These are phyloP conservation scores for Cerastis rubricosa DNA, from an alignment of 2,888 invertebrate species.

Conservation along the genomic window DNA sequence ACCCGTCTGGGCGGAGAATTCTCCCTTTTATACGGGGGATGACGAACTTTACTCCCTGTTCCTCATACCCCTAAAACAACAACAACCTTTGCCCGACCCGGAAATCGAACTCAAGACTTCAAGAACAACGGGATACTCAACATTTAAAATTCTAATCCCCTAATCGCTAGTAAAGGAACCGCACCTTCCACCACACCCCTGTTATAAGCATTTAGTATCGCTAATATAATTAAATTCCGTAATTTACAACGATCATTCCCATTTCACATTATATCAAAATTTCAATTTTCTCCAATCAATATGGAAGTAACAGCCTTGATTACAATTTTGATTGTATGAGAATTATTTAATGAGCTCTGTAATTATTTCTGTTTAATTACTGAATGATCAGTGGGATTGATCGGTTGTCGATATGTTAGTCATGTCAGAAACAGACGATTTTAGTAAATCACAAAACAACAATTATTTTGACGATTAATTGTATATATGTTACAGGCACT, in stretches of 20 bases:
- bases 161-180: slow-evolving; percentile 40
- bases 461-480: not conserved
- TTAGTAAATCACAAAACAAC: not conserved
- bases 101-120: too few species aligned
- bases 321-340: not conserved
- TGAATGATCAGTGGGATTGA: not conserved
- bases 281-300: slow-evolving; percentile 40
- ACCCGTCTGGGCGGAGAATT: too few species aligned
- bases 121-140: too few species aligned
- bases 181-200: slow-evolving; percentile 8
- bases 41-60: too few species aligned
- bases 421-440: not conserved
- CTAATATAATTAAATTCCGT: slow-evolving; percentile 59
- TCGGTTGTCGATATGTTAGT: not conserved
- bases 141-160: too few species aligned
- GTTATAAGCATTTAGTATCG: slow-evolving; percentile 52
- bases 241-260: slow-evolving; percentile 49
- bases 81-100: too few species aligned
- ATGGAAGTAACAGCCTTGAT: not conserved
- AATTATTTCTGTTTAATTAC: slow-evolving; percentile 4
- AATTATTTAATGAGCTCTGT: not conserved
- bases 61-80: too few species aligned
- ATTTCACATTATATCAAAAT: slow-evolving; percentile 36
- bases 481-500: too few species aligned
- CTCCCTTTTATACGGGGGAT: too few species aligned